Evolutionary conservation across 2,113 vertebrate genomes (phyloP), one percentile per base, ranked within the genome.

Genomic region (Psilopogon haemacephalus): DNA sequence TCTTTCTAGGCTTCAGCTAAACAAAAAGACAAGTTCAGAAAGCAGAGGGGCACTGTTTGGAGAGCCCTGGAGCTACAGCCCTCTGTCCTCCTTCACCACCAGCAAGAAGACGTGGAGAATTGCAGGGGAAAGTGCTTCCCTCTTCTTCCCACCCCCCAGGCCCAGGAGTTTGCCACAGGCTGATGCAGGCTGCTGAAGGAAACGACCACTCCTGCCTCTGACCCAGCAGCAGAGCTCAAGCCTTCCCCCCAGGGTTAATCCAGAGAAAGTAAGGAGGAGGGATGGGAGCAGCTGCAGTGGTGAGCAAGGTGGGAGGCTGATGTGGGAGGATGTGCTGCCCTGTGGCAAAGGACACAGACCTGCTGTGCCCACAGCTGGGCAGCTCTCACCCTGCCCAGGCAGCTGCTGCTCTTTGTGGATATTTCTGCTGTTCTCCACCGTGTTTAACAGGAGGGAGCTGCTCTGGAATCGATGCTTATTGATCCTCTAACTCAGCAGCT

Each of bases 271-370:
- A 2, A 26, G 0, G 55, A 13, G 26, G 11, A 19, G 52, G 52
- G 42, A 23, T 0, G 0, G 56, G 58, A 48, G 23, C 0, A 0
- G 4, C 27, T 0, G 20, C 73, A 63, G 42, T n/a, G 12, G 19
- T 54, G 8, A 56, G 2, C 58, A 58, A 14, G 21, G 28, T 20
- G 3, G 2, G 3, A 59, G 37, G 83, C 27, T 0, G 5, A 8
- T 4, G n/a, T 3, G 1, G 63, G 54, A 46, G 18, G 5, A 26
- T 8, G 35, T 4, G 24, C 52, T 52, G 24, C 26, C 52, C 13
- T 3, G 26, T 28, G 59, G 38, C 58, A 63, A 21, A 5, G 71
- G 24, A 23, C 27, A 8, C 21, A 16, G 26, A 19, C 18, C 16
- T 40, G 62, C 37, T 9, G 63, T 27, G 46, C 38, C 48, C 5